Base-by-base conservation (phyloP, 2,113 vertebrate genomes). In the Phoxinus phoxinus region DNA sequence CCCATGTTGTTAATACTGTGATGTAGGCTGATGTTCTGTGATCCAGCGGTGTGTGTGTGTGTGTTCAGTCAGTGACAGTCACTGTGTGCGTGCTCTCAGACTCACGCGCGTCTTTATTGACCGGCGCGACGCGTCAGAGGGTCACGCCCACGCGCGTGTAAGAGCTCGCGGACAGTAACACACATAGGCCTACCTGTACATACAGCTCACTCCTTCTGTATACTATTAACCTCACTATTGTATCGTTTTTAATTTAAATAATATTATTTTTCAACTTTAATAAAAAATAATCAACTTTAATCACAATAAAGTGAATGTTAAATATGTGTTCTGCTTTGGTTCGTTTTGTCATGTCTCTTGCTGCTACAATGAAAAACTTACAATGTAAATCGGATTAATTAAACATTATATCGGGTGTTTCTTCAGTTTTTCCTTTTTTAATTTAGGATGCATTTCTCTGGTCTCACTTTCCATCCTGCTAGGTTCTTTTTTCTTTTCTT, bases 1-100 rank as follows among this genome's bases (percentile, higher is more conserved):
- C 78, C 78, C 78, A 81, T 81, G 41, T 63, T 81, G 37, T 65
- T 48, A 30, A 30, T 30, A 41, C n/a, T 51, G 61, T 81, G 17
- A 9, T 65, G 41, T 81, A 51, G 13, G 13, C 1, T 5, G 25
- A 5, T 25, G 35, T 9, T 21, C 44, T 13, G 53, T 25, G 51
- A n/a, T 78, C 51, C 75, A 41, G 69, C 0, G 32, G 9, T 72
- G 23, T 7, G 71, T 9, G 10, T 1, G 21, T 9, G 69, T 12
- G 35, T 13, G 19, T 8, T n/a, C 10, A 59, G 76, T 59, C 76
- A 58, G 56, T 80, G 41, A 48, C 19, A 27, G 61, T 48, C 41
- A 67, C 4, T 48, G 17, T 30, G 61, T 6, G n/a, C 13, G 15
- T 2, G 17, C 58, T 7, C 78, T 76, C 27, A 6, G 2, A 46